phyloP scores from a whole-genome alignment of 2,113 vertebrate genomes.

The Chitala chitala region DNA sequence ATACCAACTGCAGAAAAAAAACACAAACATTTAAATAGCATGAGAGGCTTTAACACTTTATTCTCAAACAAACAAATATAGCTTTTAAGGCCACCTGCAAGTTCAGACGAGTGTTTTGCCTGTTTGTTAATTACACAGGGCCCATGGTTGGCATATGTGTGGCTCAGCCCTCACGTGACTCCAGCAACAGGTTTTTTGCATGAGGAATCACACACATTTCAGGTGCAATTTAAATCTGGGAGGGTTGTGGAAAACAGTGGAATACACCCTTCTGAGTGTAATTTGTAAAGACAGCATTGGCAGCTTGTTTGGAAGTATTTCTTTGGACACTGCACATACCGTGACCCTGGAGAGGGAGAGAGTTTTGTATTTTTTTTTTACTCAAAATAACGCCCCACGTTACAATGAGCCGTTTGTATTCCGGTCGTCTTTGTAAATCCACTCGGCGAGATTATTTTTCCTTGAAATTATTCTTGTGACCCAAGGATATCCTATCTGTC shows the following conservation, averaged over 20 bases:
- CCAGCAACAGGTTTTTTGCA: neutral
- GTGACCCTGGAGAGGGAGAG: neutral
- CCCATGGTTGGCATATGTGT: too few species aligned
- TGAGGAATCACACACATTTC: neutral
- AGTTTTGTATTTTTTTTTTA: neutral
- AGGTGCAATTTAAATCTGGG: neutral
- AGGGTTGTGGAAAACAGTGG: too few species aligned
- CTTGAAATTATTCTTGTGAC: conserved; percentile 29
- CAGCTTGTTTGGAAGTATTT: neutral
- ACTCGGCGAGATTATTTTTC: conserved; percentile 31
- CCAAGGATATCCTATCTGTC: conserved; percentile 32
- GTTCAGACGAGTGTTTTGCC: too few species aligned
- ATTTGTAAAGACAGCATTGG: neutral
- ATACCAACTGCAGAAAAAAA: neutral
- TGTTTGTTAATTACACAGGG: too few species aligned
- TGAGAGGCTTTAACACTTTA: neutral
- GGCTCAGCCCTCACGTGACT: neutral
- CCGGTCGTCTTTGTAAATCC: conserved; percentile 22
- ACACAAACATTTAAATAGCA: neutral
- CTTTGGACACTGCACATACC: neutral
- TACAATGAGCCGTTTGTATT: conserved; percentile 28
- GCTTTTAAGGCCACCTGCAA: neutral
- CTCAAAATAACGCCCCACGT: neutral
- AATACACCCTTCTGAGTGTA: neutral
- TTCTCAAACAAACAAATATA: conserved; percentile 17